Percentiles rank a stretch among this genome's conserved stretches.
Conservation (phyloP, 2,113 vertebrate species). For the Romanogobio albipinnatus region DNA sequence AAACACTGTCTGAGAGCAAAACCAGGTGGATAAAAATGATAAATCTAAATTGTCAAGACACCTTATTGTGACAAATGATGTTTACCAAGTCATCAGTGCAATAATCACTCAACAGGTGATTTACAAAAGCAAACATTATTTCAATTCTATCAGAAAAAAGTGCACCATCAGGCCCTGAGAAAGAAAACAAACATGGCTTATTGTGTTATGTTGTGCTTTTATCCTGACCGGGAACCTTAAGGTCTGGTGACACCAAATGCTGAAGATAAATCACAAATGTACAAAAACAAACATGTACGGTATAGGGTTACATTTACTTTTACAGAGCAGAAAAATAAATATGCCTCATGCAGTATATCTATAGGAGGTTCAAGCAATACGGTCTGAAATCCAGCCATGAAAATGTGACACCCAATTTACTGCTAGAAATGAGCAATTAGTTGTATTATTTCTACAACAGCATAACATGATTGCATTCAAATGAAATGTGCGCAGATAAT, state of each 20-base stretch:
- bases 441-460: not conserved
- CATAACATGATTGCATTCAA: not conserved
- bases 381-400: conserved; percentile 1
- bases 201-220: not conserved
- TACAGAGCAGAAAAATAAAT: not conserved
- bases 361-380: not conserved
- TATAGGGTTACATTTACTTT: not conserved
- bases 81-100: conserved; percentile 19
- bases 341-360: not conserved
- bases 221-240: not conserved
- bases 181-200: conserved; percentile 5
- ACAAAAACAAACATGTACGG: not conserved
- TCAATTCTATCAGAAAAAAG: not conserved
- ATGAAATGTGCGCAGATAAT: not conserved
- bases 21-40: conserved; percentile 17
- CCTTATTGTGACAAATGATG: conserved; percentile 40
- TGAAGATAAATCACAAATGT: conserved; percentile 7
- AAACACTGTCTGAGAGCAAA: conserved; percentile 4
- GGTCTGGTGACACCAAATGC: not conserved
- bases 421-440: no score
- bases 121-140: conserved; percentile 8
- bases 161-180: not conserved
- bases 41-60: conserved; percentile 35
- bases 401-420: not conserved
- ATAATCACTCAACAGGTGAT: conserved; percentile 3